Conservation (phyloP, 2,113 vertebrate species). For the Perca fluviatilis region DNA sequence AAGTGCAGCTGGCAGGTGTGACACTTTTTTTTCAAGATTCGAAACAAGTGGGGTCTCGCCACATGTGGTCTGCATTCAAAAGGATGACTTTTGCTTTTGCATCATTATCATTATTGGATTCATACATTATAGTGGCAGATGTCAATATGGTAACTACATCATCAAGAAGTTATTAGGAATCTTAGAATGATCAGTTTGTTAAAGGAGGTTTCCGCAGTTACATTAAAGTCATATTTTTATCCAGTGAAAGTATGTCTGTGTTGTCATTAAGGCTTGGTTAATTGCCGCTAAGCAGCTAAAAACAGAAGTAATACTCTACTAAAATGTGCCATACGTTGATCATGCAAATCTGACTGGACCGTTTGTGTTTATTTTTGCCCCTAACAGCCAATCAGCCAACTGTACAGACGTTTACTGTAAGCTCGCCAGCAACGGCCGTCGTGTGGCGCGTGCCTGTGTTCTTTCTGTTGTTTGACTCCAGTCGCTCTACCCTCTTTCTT, state of each 20-base stretch:
- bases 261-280: not conserved
- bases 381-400: not conserved
- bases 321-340: not conserved
- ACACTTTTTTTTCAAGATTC: not conserved
- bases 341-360: not conserved
- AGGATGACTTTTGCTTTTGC: not conserved
- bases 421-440: no score
- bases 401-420: not conserved
- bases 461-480: no score
- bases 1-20: constrained; percentile 41
- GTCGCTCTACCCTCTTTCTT: no score
- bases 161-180: not conserved
- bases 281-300: not conserved
- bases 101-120: not conserved
- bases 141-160: not conserved
- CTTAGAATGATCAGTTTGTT: not conserved
- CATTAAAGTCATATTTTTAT: not conserved
- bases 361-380: not conserved
- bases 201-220: not conserved
- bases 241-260: no score
- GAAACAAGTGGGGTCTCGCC: not conserved
- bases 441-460: no score
- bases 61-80: not conserved
- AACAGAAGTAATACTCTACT: not conserved
- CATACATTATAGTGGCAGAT: not conserved